phyloP scores from a whole-genome alignment of 2,113 vertebrate species.

The Gymnogyps californianus region DNA sequence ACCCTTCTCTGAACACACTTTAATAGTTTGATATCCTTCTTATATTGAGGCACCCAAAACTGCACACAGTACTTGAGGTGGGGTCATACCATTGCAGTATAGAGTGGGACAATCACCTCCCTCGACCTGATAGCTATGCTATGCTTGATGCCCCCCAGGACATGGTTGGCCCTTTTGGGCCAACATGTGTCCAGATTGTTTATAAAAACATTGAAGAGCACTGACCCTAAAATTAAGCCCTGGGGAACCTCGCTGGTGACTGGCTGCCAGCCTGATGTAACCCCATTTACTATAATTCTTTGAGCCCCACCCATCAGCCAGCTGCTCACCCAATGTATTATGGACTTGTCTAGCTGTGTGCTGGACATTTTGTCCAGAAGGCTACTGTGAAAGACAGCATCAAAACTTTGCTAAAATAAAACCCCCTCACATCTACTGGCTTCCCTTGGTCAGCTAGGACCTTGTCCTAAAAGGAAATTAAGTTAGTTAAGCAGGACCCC shows the following conservation, averaged over 20 bases:
- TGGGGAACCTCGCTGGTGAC: neutral
- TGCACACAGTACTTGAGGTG: too few species aligned
- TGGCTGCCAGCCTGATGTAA: neutral
- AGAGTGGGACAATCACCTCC: neutral
- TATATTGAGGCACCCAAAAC: too few species aligned
- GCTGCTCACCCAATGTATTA: neutral
- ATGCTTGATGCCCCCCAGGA: neutral
- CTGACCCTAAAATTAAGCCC: neutral
- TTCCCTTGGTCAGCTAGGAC: neutral
- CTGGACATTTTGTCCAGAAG: neutral
- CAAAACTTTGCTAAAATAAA: neutral
- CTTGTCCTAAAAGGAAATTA: neutral
- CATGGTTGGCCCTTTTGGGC: too few species aligned
- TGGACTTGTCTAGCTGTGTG: neutral
- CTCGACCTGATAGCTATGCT: neutral
- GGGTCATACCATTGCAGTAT: too few species aligned
- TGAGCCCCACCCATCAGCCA: neutral
- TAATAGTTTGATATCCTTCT: too few species aligned
- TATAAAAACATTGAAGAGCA: neutral
- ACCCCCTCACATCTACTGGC: neutral
- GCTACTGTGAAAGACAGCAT: neutral
- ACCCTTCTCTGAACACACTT: too few species aligned
- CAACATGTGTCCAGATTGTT: neutral
- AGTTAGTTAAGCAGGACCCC: neutral
- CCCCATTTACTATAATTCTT: neutral